Evolutionary conservation across 1,140 invertebrate species (phyloP).

Genomic region (Odontomachus brunneus): DNA sequence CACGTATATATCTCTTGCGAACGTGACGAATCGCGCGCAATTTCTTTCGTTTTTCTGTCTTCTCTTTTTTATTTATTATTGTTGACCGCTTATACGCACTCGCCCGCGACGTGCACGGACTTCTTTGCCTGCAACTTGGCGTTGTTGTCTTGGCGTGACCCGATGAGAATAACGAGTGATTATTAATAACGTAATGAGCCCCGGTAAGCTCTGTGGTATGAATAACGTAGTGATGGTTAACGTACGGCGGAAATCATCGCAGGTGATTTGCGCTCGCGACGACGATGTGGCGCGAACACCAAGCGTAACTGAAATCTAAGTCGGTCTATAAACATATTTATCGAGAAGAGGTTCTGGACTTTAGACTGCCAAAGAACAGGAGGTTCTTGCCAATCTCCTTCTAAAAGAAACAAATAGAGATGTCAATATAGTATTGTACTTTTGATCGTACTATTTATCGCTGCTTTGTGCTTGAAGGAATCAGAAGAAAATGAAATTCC

Average conservation of each 20-base stretch:
- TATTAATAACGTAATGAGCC: constrained; percentile 59
- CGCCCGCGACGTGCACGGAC: constrained; percentile 66
- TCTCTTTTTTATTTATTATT: too few relatives aligned
- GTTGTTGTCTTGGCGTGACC: constrained; percentile 70
- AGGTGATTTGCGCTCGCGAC: constrained; percentile 60
- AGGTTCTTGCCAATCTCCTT: too few relatives aligned
- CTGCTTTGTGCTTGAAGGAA: too few relatives aligned
- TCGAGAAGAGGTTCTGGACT: too few relatives aligned
- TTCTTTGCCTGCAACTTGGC: constrained; percentile 67
- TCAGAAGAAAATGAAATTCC: too few relatives aligned
- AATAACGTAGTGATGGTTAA: constrained; percentile 64
- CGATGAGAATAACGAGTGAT: constrained; percentile 66
- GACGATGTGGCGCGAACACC: constrained; percentile 48
- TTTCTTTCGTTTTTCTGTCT: background rate
- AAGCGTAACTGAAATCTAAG: too few relatives aligned
- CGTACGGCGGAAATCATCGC: constrained; percentile 27
- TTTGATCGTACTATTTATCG: too few relatives aligned
- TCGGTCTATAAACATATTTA: too few relatives aligned
- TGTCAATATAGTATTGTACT: too few relatives aligned
- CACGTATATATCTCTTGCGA: too few relatives aligned
- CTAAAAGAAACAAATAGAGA: too few relatives aligned
- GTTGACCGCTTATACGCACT: constrained; percentile 37
- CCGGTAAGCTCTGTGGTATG: constrained; percentile 67
- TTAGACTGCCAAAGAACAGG: too few relatives aligned
- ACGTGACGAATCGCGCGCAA: constrained; percentile 14